Conservation (phyloP, 2,113 vertebrate species). For the Barnardius zonarius region DNA sequence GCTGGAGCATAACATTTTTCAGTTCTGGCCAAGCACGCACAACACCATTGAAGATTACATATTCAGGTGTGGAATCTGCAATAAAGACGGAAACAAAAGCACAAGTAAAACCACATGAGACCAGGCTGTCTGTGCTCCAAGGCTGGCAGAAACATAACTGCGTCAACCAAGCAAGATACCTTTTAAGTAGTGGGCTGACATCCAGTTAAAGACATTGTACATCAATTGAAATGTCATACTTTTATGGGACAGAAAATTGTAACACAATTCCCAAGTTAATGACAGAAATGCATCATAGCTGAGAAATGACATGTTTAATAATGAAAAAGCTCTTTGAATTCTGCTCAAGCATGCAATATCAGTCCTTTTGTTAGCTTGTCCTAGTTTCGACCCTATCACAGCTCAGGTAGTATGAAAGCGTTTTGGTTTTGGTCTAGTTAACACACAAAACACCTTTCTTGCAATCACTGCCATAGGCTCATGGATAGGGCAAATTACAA, state of each 20-base stretch:
- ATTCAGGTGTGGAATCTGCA: constrained; percentile 57
- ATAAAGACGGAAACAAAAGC: constrained; percentile 18
- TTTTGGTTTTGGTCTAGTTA: background rate
- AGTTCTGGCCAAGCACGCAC: background rate
- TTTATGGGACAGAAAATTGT: background rate
- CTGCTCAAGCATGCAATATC: background rate
- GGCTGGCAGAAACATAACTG: background rate
- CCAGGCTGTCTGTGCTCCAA: background rate
- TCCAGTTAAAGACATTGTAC: background rate
- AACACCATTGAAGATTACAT: constrained; percentile 9
- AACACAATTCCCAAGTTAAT: background rate
- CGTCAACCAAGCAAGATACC: background rate
- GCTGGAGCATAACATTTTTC: background rate
- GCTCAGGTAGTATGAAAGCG: background rate
- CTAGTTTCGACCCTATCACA: background rate
- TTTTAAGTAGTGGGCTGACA: background rate
- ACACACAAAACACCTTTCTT: background rate
- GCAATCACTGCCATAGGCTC: background rate
- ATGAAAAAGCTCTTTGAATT: background rate
- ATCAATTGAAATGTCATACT: background rate
- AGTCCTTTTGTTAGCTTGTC: background rate
- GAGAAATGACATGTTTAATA: background rate
- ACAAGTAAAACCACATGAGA: constrained; percentile 48
- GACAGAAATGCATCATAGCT: background rate
- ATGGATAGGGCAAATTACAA: background rate